Base-by-base conservation (phyloP, 2,797 vertebrate species). In the Etheostoma perlongum region DNA sequence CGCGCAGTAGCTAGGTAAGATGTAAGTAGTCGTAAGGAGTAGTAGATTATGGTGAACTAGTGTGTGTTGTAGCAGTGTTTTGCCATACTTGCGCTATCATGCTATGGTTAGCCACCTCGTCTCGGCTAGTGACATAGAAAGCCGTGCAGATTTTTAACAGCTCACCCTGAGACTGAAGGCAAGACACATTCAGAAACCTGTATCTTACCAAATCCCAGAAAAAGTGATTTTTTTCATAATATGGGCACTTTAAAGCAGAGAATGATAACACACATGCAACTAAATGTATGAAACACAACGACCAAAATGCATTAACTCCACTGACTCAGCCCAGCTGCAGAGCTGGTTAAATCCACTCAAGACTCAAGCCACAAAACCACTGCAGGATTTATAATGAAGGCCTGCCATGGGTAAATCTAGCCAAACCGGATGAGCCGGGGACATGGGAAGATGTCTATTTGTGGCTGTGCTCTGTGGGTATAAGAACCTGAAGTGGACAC, bases 361-460 rank as follows among this genome's bases (percentile, higher is more conserved):
- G 69, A 65, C 19, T 78, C 60, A 68, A 76, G 51, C 72, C 80
- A 76, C 82, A 90, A 77, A 89, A 82, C 82, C 82, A 60, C 76
- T 48, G 64, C 27, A 47, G 72, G 80, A 49, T 81, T 85, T 72
- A 67, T 73, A 81, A 81, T 76, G 81, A 87, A 78, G 71, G 69
- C 63, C 71, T 79, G 78, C 61, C 68, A 16, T 55, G 81, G 64
- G 57, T 66, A 72, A 77, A 75, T 52, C 79, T 36, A 67, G 68
- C 36, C 67, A 27, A 70, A 65, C 23, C 30, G 62, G 74, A 76
- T 76, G 62, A 84, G 76, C 36, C 19, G 1, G 64, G 64, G 67
- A 79, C 67, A 72, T 52, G 63, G 63, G 74, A 74, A 68, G 73
- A 72, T 33, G 71, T 44, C 59, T 78, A 64, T 76, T 75, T 78